Evolutionary conservation across 2,797 vertebrate species (phyloP).

Genomic region (Morelia viridis): DNA sequence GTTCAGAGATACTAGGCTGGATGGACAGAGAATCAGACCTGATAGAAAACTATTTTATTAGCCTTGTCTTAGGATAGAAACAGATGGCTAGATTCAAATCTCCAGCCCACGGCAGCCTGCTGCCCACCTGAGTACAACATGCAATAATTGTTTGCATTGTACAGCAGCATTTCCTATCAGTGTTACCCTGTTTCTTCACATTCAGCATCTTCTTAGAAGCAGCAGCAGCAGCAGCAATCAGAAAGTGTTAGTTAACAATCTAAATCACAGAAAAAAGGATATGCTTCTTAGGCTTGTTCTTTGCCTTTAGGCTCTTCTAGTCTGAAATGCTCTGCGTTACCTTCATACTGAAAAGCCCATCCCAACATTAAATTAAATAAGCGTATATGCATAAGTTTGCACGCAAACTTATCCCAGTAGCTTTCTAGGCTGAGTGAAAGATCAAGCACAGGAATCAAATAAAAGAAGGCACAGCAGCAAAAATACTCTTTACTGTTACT

Average conservation of each 20-base stretch:
- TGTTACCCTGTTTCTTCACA: neutral
- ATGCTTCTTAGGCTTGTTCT: conserved; percentile 48
- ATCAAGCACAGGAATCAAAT: neutral
- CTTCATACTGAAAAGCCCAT: conserved; percentile 33
- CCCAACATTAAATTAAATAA: too few relatives aligned
- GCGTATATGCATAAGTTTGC: too few relatives aligned
- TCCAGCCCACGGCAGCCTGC: neutral
- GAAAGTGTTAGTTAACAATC: neutral
- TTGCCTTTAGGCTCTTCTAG: conserved; percentile 15
- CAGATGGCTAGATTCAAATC: neutral
- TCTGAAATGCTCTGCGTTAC: neutral
- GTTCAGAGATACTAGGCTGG: too few relatives aligned
- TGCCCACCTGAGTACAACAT: neutral
- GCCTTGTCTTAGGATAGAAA: neutral
- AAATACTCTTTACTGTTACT: neutral
- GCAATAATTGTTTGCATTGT: too few relatives aligned
- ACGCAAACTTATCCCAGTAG: neutral
- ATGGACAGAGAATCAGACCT: neutral
- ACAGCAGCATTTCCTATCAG: conserved; percentile 1
- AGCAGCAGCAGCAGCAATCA: conserved; percentile 32
- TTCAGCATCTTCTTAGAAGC: conserved; percentile 38
- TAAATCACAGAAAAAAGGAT: conserved; percentile 21
- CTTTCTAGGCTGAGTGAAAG: too few relatives aligned
- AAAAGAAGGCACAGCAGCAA: neutral
- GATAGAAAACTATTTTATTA: neutral